Conservation (phyloP, 2,113 vertebrate species). For the Psephotus haematonotus region DNA sequence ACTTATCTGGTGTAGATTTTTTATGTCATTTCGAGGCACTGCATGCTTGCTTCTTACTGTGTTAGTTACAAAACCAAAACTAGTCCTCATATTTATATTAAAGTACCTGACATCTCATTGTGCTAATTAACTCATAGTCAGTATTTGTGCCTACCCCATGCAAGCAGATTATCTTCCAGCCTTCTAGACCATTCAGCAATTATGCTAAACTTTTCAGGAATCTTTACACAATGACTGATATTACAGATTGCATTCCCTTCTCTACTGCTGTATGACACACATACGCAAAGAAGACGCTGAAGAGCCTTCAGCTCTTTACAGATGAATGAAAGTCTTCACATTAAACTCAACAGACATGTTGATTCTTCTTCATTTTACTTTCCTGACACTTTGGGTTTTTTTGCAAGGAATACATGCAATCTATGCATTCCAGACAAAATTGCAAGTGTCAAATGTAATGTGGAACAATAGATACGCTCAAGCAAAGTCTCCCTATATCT, state of each 20-base stretch:
- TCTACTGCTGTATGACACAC: background rate
- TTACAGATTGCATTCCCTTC: background rate
- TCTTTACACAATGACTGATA: background rate
- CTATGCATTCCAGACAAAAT: background rate
- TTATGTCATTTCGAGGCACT: background rate
- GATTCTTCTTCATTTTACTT: slow-evolving; percentile 26
- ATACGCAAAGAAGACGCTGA: background rate
- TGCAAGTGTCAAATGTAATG: slow-evolving; percentile 1
- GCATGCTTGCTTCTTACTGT: background rate
- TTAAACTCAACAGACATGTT: background rate
- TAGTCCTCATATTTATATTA: background rate
- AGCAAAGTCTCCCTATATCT: background rate
- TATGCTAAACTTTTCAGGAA: background rate
- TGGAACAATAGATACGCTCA: background rate
- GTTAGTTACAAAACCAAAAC: background rate
- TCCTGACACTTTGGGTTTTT: background rate
- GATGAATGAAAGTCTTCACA: background rate
- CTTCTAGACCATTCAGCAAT: background rate
- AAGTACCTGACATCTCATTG: background rate
- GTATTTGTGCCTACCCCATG: background rate
- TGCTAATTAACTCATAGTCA: background rate
- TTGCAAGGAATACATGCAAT: background rate
- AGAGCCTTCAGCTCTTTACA: background rate
- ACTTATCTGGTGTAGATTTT: background rate
- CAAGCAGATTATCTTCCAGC: background rate